These are phyloP conservation scores for Altica lythri DNA, from an alignment of 2,888 invertebrate genomes.

Conservation along the genomic window DNA sequence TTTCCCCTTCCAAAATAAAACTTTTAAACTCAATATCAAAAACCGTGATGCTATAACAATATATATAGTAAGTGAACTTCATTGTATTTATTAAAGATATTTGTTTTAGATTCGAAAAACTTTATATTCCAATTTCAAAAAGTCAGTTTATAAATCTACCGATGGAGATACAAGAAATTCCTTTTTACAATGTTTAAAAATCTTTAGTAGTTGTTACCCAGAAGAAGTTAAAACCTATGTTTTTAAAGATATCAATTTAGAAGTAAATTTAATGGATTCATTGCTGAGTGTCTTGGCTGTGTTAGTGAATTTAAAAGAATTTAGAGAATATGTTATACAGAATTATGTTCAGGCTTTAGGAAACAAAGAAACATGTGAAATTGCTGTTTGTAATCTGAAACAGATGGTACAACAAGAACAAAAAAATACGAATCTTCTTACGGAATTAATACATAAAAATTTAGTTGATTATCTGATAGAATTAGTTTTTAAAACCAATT, in stretches of 20 bases:
- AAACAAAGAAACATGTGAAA: neutral
- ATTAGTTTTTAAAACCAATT: constrained; percentile 5
- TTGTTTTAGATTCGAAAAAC: constrained; percentile 9
- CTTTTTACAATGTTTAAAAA: constrained; percentile 16
- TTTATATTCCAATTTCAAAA: constrained; percentile 16
- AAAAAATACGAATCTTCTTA: neutral
- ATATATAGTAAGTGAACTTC: too few relatives aligned
- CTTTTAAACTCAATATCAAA: too few relatives aligned
- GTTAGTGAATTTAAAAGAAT: constrained; percentile 10
- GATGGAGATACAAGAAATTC: neutral
- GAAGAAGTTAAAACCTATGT: constrained; percentile 20
- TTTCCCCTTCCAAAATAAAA: too few relatives aligned
- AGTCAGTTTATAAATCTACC: constrained; percentile 2
- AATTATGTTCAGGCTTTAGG: constrained; percentile 11
- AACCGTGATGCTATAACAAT: too few relatives aligned
- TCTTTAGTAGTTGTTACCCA: constrained; percentile 7
- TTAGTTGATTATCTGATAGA: constrained; percentile 20
- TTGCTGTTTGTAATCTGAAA: constrained; percentile 14
- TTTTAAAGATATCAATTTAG: constrained; percentile 4
- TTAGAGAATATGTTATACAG: constrained; percentile 11
- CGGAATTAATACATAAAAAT: constrained; percentile 20
- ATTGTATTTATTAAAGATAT: too few relatives aligned
- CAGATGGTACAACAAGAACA: constrained; percentile 9
- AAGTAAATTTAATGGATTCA: neutral
- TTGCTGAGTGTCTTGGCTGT: constrained; percentile 10